phyloP scores from a whole-genome alignment of 1,140 invertebrate species.

The Colletes latitarsis region DNA sequence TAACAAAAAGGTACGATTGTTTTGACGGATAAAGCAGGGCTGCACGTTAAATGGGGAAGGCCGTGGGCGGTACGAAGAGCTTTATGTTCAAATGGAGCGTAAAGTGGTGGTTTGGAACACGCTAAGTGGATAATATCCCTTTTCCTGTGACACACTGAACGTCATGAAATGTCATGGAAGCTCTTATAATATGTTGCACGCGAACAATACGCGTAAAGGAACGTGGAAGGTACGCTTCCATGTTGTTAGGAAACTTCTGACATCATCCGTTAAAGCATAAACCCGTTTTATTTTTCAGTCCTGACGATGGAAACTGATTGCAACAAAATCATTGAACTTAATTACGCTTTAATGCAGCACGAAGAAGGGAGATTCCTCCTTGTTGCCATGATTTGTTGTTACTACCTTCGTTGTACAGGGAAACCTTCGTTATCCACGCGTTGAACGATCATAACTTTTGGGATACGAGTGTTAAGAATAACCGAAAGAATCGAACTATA shows the following conservation, averaged over 20 bases:
- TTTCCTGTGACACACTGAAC: conserved; percentile 74
- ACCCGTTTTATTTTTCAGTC: not conserved
- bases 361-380: too few species aligned
- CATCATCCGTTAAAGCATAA: not conserved
- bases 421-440: too few species aligned
- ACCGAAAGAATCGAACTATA: too few species aligned
- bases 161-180: conserved; percentile 62
- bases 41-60: conserved; percentile 62
- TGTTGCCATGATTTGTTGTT: too few species aligned
- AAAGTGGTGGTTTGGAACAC: conserved; percentile 71
- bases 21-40: conserved; percentile 40
- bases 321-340: too few species aligned
- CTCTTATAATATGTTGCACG: conserved; percentile 38
- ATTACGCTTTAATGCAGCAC: too few species aligned
- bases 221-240: conserved; percentile 26
- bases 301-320: too few species aligned
- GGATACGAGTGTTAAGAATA: too few species aligned
- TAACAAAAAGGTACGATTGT: conserved; percentile 24
- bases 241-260: not conserved
- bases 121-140: conserved; percentile 76
- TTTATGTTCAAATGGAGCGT: conserved; percentile 70
- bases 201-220: conserved; percentile 42
- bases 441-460: too few species aligned
- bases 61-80: conserved; percentile 63
- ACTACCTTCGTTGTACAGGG: too few species aligned